These are phyloP conservation scores for Odocoileus hemionus DNA, from an alignment of 2,113 vertebrate genomes.

Conservation along the genomic window DNA sequence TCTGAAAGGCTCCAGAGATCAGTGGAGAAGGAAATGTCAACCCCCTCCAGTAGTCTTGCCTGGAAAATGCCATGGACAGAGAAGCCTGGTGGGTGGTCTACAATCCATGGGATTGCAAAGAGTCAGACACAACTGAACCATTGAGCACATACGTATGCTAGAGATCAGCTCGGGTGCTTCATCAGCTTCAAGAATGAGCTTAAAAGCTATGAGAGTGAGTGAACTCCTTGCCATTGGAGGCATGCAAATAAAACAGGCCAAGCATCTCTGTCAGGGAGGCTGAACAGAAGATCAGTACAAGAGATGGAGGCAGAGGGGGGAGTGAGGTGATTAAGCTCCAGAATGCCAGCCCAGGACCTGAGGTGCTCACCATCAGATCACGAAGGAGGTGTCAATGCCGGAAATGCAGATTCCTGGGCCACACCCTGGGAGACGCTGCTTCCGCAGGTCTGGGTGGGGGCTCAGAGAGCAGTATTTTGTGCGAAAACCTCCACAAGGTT, in stretches of 20 bases:
- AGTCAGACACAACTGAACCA: neutral
- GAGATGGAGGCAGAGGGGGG: no score
- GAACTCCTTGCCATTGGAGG: neutral
- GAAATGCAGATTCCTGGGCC: neutral
- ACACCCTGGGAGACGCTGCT: neutral
- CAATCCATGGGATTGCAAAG: neutral
- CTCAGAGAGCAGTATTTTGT: neutral
- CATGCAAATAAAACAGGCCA: neutral
- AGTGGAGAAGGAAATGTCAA: neutral
- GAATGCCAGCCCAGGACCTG: neutral
- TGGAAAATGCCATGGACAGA: neutral
- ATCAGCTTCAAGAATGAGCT: neutral
- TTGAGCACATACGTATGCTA: neutral
- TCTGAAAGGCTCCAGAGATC: neutral
- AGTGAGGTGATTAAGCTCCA: neutral
- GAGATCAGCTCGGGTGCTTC: neutral
- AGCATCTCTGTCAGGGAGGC: neutral
- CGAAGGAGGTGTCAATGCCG: no score
- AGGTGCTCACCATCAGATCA: neutral
- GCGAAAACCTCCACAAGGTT: neutral
- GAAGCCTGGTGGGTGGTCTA: neutral
- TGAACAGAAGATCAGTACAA: neutral
- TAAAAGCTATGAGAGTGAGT: neutral
- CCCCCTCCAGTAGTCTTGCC: neutral
- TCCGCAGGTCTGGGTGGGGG: neutral